Evolutionary conservation across 1,140 invertebrate species (phyloP), one percentile per base, ranked within the genome.

Genomic region (Eupeodes corollae): DNA sequence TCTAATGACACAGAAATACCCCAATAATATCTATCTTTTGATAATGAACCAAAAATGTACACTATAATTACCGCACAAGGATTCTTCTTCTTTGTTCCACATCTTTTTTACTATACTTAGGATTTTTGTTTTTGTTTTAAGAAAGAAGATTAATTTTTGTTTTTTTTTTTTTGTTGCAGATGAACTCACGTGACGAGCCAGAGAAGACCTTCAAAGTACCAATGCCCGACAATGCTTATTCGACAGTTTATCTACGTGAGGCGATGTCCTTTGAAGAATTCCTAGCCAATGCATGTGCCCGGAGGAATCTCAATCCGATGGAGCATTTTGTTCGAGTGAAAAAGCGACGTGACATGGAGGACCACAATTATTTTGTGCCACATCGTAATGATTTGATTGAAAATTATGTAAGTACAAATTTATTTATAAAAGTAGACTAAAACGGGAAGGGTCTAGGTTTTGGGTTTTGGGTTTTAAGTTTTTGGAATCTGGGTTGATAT

Each of bases 241-340:
- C 87, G 40, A 85, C 83, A 35, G 87, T 92, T 55, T 83, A 85
- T 66, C 75, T 94, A 56, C 79, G 88, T 63, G 87, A 92, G 57
- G 80, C 81, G 39, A 95, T 95, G 86, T 88, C 88, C 30, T 91
- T 96, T 11, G 91, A 95, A 64, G 92, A 97, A 72, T 90, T 97
- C 66, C 74, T 98, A 43, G 89, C 89, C 31, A 83, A 82, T 55
- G 91, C 90, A 21, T 96, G 91, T 72, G 84, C 82, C 39, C 80
- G 91, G 52, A 88, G 92, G 64, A 87, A 83, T 60, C 79, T 97
- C 33, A 91, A 89, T 70, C 82, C 91, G 13, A 86, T 90, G 71
- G 93, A 97, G 68, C 91, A 96, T 70, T 98, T 96, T 72, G 88
- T 98, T 13, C 75, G 92, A 47, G 88, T 96, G 13, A 93, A 94